Evolutionary conservation across 2,113 vertebrate species (phyloP).

Genomic region (Syngnathus scovelli): DNA sequence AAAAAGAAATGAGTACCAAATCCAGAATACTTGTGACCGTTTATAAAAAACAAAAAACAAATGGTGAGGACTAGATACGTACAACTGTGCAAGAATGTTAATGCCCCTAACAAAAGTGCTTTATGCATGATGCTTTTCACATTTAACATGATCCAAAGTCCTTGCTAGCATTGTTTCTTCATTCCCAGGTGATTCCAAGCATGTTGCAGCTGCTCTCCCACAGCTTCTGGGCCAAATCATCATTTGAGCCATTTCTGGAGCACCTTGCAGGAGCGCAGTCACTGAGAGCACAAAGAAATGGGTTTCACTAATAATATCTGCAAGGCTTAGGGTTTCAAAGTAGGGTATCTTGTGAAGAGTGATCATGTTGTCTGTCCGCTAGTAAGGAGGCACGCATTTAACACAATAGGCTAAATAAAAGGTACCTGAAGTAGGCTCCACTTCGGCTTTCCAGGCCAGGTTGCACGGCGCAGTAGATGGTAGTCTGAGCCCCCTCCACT

Average conservation of each 20-base stretch:
- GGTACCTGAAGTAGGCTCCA: slow-evolving; percentile 71
- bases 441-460: slow-evolving; percentile 64
- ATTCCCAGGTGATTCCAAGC: slow-evolving; percentile 69
- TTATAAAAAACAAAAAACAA: slow-evolving; percentile 5
- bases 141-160: background rate
- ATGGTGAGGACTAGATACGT: background rate
- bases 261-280: slow-evolving; percentile 64
- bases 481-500: slow-evolving; percentile 72
- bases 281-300: slow-evolving; percentile 45
- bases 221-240: slow-evolving; percentile 68
- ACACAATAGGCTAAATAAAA: background rate
- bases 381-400: background rate
- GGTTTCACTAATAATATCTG: background rate
- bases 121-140: slow-evolving; percentile 15
- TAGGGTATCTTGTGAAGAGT: background rate
- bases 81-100: slow-evolving; percentile 5
- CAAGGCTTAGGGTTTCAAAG: too few species aligned
- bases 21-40: background rate
- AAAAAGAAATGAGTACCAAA: background rate
- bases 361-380: background rate
- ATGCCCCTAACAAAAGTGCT: slow-evolving; percentile 31
- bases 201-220: slow-evolving; percentile 72
- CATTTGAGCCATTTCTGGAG: slow-evolving; percentile 64
- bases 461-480: slow-evolving; percentile 72
- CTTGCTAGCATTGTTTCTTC: slow-evolving; percentile 9